A percentile compares a stretch with the other conserved stretches of the same genome.
phyloP scores from a whole-genome alignment of 1,140 invertebrate species.

The Tetramorium parvispinum region DNA sequence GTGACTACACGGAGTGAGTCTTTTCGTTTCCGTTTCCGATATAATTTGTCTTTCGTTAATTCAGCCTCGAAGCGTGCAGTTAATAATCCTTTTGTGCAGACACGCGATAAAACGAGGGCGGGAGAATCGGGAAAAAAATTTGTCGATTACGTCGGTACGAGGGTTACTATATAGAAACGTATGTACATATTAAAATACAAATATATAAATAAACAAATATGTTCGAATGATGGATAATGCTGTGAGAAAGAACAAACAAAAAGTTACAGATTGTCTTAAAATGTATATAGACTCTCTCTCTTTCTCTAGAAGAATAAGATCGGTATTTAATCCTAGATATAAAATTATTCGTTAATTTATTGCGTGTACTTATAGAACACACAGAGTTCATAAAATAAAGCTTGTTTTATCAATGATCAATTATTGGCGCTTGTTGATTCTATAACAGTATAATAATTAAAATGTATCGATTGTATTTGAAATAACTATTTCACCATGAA shows the following conservation, averaged over 20 bases:
- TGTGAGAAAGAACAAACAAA: not conserved
- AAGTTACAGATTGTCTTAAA: not conserved
- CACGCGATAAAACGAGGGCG: conserved; percentile 62
- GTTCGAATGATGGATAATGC: not conserved
- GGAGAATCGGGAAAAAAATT: conserved; percentile 38
- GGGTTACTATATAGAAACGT: not conserved
- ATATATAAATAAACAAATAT: not conserved
- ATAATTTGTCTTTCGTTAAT: conserved; percentile 72
- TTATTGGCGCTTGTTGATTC: not conserved
- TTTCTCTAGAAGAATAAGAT: not conserved
- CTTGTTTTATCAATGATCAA: not conserved
- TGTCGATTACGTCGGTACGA: not conserved
- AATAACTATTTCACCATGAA: not conserved
- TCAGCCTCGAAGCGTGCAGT: conserved; percentile 69
- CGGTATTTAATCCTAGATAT: not conserved
- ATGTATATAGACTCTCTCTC: not conserved
- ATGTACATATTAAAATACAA: not conserved
- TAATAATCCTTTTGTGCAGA: conserved; percentile 68
- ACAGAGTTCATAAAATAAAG: not conserved
- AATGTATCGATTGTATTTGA: not conserved
- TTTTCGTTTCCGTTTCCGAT: conserved; percentile 68
- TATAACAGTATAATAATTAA: not conserved
- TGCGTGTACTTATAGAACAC: not conserved
- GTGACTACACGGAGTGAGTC: conserved; percentile 62
- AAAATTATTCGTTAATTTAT: not conserved